Conservation (phyloP, 2,113 vertebrate species). For the Sphyrna mokarran region DNA sequence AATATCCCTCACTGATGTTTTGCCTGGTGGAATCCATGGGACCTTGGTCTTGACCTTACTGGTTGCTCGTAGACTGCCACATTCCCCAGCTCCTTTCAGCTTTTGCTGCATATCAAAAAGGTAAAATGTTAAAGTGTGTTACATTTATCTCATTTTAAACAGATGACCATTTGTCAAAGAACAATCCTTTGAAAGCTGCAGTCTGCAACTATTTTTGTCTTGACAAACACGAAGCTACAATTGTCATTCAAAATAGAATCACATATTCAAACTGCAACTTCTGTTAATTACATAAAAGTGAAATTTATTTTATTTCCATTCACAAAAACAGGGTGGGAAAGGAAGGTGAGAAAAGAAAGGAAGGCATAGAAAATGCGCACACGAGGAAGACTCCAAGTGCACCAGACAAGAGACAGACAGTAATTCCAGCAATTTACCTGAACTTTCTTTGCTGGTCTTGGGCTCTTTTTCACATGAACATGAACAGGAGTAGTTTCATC, state of each 20-base stretch:
- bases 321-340: neutral
- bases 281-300: neutral
- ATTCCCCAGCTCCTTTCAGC: slow-evolving; percentile 50
- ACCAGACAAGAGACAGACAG: slow-evolving; percentile 37
- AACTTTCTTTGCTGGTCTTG: slow-evolving; percentile 54
- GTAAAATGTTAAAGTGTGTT: neutral
- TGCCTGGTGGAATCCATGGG: slow-evolving; percentile 83
- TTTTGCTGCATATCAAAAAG: slow-evolving; percentile 44
- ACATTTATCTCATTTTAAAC: neutral
- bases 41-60: slow-evolving; percentile 69
- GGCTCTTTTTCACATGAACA: slow-evolving; percentile 81
- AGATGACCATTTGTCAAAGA: neutral
- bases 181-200: neutral
- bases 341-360: neutral
- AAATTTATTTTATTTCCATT: neutral
- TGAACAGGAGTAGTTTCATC: slow-evolving; percentile 79
- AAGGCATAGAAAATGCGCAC: neutral
- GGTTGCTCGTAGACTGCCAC: slow-evolving; percentile 53
- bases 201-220: neutral
- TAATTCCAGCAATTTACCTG: slow-evolving; percentile 51
- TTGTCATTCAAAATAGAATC: neutral
- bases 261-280: neutral
- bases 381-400: neutral
- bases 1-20: slow-evolving; percentile 57
- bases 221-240: neutral